Conservation (phyloP, 2,113 vertebrate species). For the Pungitius pungitius region DNA sequence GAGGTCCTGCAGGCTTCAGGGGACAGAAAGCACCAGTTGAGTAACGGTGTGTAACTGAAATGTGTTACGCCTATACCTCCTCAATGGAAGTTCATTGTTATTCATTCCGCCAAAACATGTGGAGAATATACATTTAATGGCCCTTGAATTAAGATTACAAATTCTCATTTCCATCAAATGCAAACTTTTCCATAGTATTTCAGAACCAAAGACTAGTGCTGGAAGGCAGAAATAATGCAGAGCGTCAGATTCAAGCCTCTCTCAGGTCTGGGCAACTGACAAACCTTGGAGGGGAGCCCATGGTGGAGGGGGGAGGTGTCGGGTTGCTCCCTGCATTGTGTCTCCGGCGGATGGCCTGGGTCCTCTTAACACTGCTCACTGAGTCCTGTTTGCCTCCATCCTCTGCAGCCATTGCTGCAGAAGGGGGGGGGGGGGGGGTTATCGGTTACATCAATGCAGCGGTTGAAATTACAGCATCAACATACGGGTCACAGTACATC, state of each 20-base stretch:
- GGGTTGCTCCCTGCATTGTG: slow-evolving; percentile 93
- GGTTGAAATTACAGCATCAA: slow-evolving; percentile 26
- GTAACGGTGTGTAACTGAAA: not conserved
- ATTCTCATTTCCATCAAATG: not conserved
- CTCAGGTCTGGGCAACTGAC: slow-evolving; percentile 9
- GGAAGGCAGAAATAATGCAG: not conserved
- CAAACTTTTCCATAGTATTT: not conserved
- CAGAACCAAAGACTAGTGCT: too few species aligned
- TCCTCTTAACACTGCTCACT: slow-evolving; percentile 85
- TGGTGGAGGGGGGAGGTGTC: slow-evolving; percentile 88
- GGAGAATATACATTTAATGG: not conserved
- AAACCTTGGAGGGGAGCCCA: slow-evolving; percentile 91
- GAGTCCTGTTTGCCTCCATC: slow-evolving; percentile 84
- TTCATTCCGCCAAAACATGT: not conserved
- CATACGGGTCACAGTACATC: not conserved
- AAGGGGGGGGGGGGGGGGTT: not conserved
- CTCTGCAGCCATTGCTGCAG: slow-evolving; percentile 71
- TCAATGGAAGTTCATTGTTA: not conserved
- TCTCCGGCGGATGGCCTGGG: slow-evolving; percentile 88
- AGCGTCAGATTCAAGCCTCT: not conserved
- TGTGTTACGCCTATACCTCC: not conserved
- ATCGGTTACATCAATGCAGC: slow-evolving; percentile 29
- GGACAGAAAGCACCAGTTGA: not conserved
- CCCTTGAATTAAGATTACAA: not conserved
- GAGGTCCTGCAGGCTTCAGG: slow-evolving; percentile 86